Percentiles rank a stretch among this genome's conserved stretches.
Evolutionary conservation across 2,888 invertebrate genomes (phyloP).

Genomic region (Acanthosepion lycidas): DNA sequence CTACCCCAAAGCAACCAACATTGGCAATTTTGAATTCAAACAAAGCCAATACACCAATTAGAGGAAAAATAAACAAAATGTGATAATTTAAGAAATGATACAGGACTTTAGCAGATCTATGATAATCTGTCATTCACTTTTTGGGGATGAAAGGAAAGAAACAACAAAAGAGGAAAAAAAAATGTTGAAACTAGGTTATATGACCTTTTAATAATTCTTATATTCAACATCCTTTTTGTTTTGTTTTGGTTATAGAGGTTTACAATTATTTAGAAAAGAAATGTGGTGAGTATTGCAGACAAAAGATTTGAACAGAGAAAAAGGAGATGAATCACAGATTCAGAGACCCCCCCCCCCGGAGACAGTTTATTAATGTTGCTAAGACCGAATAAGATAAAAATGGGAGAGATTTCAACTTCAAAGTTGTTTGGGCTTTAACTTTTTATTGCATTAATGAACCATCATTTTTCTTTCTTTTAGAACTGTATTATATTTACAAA

Average conservation of each 20-base stretch:
- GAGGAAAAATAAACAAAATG: neutral
- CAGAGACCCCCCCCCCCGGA: accelerated
- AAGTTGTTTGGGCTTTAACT: neutral
- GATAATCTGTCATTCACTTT: neutral
- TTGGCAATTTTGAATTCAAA: neutral
- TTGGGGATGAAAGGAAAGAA: neutral
- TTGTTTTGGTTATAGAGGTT: too few species aligned
- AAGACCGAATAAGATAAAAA: neutral
- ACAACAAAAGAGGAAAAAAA: neutral
- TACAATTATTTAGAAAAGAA: neutral
- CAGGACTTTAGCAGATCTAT: neutral
- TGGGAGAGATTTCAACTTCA: neutral
- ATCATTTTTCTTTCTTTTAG: neutral
- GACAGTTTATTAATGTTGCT: neutral
- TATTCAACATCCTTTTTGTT: neutral
- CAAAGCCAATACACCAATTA: neutral
- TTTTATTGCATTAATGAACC: neutral
- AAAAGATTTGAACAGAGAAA: neutral
- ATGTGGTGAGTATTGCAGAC: neutral
- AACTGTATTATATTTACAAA: neutral
- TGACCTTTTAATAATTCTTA: neutral
- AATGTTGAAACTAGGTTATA: neutral
- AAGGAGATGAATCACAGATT: neutral
- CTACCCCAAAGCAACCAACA: neutral
- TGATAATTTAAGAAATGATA: neutral